A percentile compares a stretch with the other conserved stretches of the same genome.
phyloP scores from a whole-genome alignment of 1,140 invertebrate genomes.

The Cydia splendana region DNA sequence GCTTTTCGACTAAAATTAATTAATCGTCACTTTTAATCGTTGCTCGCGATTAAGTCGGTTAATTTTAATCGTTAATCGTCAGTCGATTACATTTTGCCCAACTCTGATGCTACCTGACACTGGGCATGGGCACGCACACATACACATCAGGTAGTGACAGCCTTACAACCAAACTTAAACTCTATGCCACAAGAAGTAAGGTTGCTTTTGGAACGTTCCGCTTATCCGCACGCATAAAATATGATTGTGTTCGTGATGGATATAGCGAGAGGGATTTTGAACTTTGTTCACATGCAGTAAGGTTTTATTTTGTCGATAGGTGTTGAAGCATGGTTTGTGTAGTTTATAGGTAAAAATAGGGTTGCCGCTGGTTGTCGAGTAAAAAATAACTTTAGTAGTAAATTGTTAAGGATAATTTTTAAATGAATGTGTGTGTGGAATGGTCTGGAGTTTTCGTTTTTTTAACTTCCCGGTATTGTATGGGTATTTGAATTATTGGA shows the following conservation, averaged over 20 bases:
- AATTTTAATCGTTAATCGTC: too few species aligned
- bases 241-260: neutral
- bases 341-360: conserved; percentile 1
- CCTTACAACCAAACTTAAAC: neutral
- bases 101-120: conserved; percentile 30
- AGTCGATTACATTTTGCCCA: too few species aligned
- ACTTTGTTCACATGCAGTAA: neutral
- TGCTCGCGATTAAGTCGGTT: too few species aligned
- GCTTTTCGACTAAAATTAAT: too few species aligned
- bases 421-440: neutral
- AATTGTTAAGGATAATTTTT: neutral
- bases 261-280: neutral
- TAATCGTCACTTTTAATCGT: too few species aligned
- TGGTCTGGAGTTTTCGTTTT: conserved; percentile 12
- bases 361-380: neutral
- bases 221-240: neutral
- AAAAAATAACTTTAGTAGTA: neutral
- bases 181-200: neutral
- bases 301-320: neutral
- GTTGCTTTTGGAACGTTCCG: neutral
- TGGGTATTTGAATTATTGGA: conserved; percentile 27
- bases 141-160: neutral
- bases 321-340: neutral
- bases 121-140: neutral
- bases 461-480: conserved; percentile 24